Percentiles rank a stretch among this genome's conserved stretches.
Conservation (phyloP, 2,113 vertebrate species). For the Triplophysa tibetana region DNA sequence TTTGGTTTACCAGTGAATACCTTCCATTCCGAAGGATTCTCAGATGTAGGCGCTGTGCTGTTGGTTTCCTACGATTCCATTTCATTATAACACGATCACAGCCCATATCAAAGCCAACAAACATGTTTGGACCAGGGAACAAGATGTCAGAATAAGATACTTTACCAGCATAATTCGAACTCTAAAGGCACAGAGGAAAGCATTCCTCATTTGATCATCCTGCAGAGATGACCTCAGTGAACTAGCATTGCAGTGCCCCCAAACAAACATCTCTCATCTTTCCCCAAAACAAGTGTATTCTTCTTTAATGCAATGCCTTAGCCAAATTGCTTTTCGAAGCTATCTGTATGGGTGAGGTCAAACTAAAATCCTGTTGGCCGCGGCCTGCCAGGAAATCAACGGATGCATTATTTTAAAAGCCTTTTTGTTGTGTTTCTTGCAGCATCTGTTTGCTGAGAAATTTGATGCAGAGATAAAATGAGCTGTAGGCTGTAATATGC, state of each 20-base stretch:
- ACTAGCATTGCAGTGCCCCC: constrained; percentile 21
- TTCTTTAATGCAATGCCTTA: constrained; percentile 33
- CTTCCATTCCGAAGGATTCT: constrained; percentile 33
- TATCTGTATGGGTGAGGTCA: constrained; percentile 36
- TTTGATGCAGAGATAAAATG: constrained; percentile 40
- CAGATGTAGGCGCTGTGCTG: constrained; percentile 34
- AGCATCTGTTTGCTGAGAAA: constrained; percentile 44
- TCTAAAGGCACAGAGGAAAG: constrained; percentile 31
- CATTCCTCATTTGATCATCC: constrained; percentile 51
- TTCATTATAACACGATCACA: constrained; percentile 50
- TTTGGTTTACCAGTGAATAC: constrained; percentile 46
- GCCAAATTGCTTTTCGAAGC: constrained; percentile 41
- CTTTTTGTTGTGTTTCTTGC: constrained; percentile 33
- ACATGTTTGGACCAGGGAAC: constrained; percentile 51
- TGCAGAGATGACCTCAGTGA: constrained; percentile 50
- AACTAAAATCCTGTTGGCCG: constrained; percentile 28
- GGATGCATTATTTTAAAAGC: constrained; percentile 37
- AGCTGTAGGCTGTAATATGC: constrained; percentile 44
- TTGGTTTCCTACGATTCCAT: constrained; percentile 46
- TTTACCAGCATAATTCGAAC: constrained; percentile 50
- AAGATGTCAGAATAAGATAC: constrained; percentile 54
- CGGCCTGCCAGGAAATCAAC: constrained; percentile 14
- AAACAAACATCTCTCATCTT: constrained; percentile 46
- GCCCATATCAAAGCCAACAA: constrained; percentile 54
- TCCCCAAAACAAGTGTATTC: constrained; percentile 19